Evolutionary conservation across 2,113 vertebrate genomes (phyloP), one percentile per base, ranked within the genome.

Genomic region (Polyodon spathula): DNA sequence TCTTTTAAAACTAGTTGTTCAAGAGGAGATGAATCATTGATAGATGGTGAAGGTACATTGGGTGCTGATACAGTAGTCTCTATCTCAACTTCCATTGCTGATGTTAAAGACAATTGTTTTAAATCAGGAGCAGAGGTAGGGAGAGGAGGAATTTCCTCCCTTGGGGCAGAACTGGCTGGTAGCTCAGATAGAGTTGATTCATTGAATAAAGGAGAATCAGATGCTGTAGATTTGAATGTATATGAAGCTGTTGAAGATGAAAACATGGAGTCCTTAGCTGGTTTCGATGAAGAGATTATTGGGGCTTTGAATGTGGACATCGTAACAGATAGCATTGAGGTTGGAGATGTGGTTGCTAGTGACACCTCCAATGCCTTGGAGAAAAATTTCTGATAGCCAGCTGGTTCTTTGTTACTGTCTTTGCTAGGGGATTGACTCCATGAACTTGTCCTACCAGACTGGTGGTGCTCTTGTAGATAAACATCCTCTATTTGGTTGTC

Each of bases 361-460:
- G 27, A 3, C 27, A 27, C 27, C 27, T 27, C 27, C 9, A n/a
- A 14, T 12, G 14, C 5, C 48, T 50, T 60, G 37, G 6, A 50
- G 48, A 50, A 11, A 52, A 39, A 15, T 8, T 8, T 50, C 27
- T 58, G 37, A 58, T 69, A 50, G 9, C 3, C 56, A 9, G 11
- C 11, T 60, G 57, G 38, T n/a, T 61, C 27, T 40, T 55, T 51
- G 8, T 16, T n/a, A n/a, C 37, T 41, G 10, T 56, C 27, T 51
- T 51, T 51, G 56, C 40, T 6, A 9, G 6, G 41, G 37, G 7
- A 5, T 6, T 6, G 12, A 37, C 17, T n/a, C 14, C 38, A 48
- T 54, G 17, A 59, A 52, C 54, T 37, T 37, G 55, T 10, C 41
- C 56, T 62, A 41, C 62, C 63, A 52, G 42, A 37, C 69, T 37